Conservation (phyloP, 2,113 vertebrate species). For the Tyto alba region DNA sequence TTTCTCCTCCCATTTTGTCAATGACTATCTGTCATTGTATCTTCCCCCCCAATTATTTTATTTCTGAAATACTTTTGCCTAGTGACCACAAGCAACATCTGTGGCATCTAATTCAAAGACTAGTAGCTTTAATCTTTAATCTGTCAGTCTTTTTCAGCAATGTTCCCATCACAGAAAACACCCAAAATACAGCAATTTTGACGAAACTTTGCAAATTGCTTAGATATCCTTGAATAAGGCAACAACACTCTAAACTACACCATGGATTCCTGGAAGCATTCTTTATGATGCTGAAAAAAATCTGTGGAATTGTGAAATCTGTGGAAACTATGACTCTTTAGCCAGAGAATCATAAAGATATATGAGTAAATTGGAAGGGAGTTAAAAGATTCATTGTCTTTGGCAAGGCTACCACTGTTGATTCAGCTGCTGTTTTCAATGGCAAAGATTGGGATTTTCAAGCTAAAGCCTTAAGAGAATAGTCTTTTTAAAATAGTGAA, state of each 20-base stretch:
- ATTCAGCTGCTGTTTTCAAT: neutral
- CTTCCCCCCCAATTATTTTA: rapidly evolving
- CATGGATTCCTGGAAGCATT: neutral
- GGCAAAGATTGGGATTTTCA: neutral
- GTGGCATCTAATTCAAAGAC: neutral
- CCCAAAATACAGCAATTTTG: neutral
- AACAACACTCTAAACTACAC: neutral
- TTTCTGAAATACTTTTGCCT: neutral
- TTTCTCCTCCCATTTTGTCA: neutral
- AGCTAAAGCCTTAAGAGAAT: neutral
- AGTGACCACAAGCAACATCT: neutral
- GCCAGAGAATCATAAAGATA: neutral
- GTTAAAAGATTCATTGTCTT: neutral
- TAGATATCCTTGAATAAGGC: neutral
- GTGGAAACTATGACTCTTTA: neutral
- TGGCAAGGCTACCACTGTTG: neutral
- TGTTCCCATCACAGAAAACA: neutral
- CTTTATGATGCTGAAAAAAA: neutral
- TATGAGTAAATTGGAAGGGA: neutral
- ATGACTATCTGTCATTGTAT: neutral
- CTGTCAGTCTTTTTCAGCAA: neutral
- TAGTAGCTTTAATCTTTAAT: neutral
- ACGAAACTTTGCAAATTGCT: neutral
- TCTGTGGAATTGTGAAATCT: neutral
- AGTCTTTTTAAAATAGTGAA: neutral